Conservation (phyloP, 2,888 invertebrate species). For the Trachelus tabidus region DNA sequence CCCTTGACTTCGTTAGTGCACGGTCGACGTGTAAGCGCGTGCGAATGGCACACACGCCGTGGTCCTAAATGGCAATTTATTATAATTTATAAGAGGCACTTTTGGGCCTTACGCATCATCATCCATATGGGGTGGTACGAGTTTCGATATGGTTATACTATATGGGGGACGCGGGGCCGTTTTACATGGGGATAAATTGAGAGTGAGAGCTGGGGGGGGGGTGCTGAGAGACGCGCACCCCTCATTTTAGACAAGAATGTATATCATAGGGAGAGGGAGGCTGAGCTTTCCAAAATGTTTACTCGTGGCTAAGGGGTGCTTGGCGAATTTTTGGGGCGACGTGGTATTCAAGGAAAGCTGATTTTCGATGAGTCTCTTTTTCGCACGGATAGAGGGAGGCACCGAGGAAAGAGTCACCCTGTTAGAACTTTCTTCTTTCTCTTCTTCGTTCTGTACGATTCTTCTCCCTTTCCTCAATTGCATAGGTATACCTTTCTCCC, state of each 20-base stretch:
- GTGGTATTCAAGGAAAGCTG: background rate
- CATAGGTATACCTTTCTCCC: background rate
- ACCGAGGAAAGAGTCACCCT: background rate
- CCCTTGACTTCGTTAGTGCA: background rate
- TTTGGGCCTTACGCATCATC: background rate
- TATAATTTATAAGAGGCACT: slow-evolving; percentile 6
- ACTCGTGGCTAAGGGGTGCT: slow-evolving; percentile 9
- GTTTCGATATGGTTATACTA: background rate
- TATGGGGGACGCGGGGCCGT: background rate
- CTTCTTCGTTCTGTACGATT: background rate
- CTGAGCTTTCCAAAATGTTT: slow-evolving; percentile 22
- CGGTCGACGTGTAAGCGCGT: background rate
- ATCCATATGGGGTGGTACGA: background rate
- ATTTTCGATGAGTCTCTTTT: slow-evolving; percentile 12
- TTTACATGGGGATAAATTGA: background rate
- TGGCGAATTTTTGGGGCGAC: background rate
- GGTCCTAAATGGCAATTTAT: slow-evolving; percentile 2
- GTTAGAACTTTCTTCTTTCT: background rate
- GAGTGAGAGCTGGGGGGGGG: background rate
- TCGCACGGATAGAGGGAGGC: background rate
- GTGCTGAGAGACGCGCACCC: background rate
- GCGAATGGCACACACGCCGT: background rate
- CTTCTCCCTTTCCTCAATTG: background rate
- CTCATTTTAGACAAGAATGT: slow-evolving; percentile 10
- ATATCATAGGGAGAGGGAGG: slow-evolving; percentile 17